Evolutionary conservation across 2,113 vertebrate genomes (phyloP).

Genomic region (Oxygymnocypris stewartii): DNA sequence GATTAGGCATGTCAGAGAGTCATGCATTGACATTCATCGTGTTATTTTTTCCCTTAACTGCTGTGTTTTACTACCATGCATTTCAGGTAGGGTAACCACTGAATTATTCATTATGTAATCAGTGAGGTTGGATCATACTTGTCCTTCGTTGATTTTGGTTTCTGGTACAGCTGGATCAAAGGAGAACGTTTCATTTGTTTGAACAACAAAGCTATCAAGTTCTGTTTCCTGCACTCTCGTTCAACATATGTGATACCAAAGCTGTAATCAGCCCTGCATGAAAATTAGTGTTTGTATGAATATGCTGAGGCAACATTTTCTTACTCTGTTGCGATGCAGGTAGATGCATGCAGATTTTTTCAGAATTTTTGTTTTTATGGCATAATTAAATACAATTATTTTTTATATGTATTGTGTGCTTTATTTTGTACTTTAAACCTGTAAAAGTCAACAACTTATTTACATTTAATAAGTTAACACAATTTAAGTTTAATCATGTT

Average conservation of each 20-base stretch:
- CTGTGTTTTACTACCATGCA: not conserved
- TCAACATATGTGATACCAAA: slow-evolving; percentile 16
- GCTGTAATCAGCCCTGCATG: slow-evolving; percentile 53
- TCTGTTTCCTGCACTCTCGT: slow-evolving; percentile 10
- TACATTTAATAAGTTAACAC: not conserved
- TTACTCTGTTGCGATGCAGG: slow-evolving; percentile 53
- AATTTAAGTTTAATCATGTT: not conserved
- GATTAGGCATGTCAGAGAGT: slow-evolving; percentile 21
- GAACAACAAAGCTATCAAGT: slow-evolving; percentile 37
- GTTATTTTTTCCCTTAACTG: not conserved
- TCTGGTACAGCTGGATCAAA: slow-evolving; percentile 12
- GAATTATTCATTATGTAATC: slow-evolving; percentile 16
- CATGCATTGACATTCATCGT: not conserved
- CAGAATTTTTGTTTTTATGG: not conserved
- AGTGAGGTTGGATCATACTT: not conserved
- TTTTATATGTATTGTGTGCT: slow-evolving; percentile 19
- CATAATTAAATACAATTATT: slow-evolving; percentile 28
- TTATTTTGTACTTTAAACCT: not conserved
- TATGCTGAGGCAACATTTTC: slow-evolving; percentile 52
- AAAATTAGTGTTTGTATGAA: slow-evolving; percentile 48
- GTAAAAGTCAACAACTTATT: not conserved
- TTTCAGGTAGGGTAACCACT: not conserved
- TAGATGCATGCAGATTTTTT: slow-evolving; percentile 50
- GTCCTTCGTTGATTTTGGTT: not conserved
- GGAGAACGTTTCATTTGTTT: slow-evolving; percentile 47